A percentile compares a stretch with the other conserved stretches of the same genome.
These are phyloP conservation scores for Drosophila kanapiae DNA, from an alignment of 1,140 invertebrate genomes.

Conservation along the genomic window DNA sequence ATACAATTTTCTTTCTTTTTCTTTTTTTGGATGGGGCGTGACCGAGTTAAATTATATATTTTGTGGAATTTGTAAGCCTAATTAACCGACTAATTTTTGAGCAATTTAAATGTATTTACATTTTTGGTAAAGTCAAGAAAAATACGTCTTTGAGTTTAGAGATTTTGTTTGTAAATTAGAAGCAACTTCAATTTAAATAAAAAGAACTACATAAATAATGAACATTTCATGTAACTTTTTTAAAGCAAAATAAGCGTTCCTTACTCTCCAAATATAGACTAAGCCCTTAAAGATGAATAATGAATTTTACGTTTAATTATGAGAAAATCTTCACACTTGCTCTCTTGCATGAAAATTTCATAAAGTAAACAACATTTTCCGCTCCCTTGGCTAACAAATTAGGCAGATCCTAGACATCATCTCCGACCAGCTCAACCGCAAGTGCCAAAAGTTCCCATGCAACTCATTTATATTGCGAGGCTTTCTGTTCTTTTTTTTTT, in stretches of 20 bases:
- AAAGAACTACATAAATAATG: background rate
- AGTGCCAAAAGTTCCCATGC: conserved; percentile 68
- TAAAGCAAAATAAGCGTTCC: too few species aligned
- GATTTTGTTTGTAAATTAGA: too few species aligned
- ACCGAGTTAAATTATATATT: conserved; percentile 19
- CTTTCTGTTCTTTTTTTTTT: conserved; percentile 38
- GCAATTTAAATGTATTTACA: conserved; percentile 13
- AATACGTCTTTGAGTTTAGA: background rate
- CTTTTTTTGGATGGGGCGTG: conserved; percentile 13
- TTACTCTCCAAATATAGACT: background rate
- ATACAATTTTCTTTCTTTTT: background rate
- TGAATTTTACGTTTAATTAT: conserved; percentile 12
- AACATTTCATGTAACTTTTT: background rate
- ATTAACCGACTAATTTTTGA: conserved; percentile 27
- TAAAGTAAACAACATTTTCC: conserved; percentile 12
- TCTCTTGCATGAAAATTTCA: background rate
- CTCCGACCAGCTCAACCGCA: conserved; percentile 44
- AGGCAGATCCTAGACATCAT: conserved; percentile 44
- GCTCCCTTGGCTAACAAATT: conserved; percentile 42
- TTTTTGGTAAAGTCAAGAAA: background rate
- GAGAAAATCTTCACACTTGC: conserved; percentile 29
- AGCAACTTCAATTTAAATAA: background rate
- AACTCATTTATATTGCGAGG: conserved; percentile 71
- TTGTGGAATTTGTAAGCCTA: conserved; percentile 1
- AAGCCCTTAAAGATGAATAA: conserved; percentile 3